Evolutionary conservation across 64 coral and sea anemone species (phyloP).

Genomic region (Montipora cactus): DNA sequence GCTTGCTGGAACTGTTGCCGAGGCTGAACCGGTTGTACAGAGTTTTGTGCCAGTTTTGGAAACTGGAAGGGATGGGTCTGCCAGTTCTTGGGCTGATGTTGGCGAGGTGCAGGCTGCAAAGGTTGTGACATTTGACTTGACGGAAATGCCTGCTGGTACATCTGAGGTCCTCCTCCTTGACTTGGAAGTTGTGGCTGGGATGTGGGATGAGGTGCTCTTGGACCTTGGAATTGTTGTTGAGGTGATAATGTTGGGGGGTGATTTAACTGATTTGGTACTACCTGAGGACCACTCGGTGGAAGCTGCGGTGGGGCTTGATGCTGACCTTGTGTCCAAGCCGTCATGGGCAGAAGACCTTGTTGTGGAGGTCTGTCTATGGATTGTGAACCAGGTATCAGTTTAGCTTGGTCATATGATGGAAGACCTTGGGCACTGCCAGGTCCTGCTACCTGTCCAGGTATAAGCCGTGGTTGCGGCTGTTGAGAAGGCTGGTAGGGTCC

Average conservation of each 20-base stretch:
- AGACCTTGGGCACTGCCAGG: slow-evolving; percentile 11
- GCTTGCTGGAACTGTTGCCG: slow-evolving; percentile 48
- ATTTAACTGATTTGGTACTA: not conserved
- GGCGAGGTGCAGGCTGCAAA: slow-evolving; percentile 14
- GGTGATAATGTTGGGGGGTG: not conserved
- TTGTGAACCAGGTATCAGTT: not conserved
- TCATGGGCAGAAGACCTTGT: not conserved
- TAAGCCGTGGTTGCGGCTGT: slow-evolving; percentile 5
- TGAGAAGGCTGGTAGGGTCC: not conserved
- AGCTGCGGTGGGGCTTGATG: not conserved
- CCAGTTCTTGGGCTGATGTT: slow-evolving; percentile 37
- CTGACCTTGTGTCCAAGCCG: slow-evolving; percentile 8
- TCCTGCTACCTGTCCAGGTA: not conserved
- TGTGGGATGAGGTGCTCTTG: slow-evolving; percentile 28
- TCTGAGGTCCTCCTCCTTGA: slow-evolving; percentile 14
- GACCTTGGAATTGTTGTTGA: slow-evolving; percentile 38
- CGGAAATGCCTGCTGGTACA: slow-evolving; percentile 32
- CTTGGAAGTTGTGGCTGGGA: slow-evolving; percentile 17
- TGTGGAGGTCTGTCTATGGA: not conserved
- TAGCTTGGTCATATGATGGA: slow-evolving; percentile 49
- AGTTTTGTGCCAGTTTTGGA: slow-evolving; percentile 22
- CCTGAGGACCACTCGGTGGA: not conserved
- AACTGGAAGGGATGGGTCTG: slow-evolving; percentile 40
- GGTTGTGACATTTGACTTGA: slow-evolving; percentile 38
- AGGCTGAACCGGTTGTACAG: slow-evolving; percentile 34